A percentile compares a stretch with the other conserved stretches of the same genome.
These are phyloP conservation scores for Palythoa grandiflora DNA, from an alignment of 92 coral and sea anemone species.

Conservation along the genomic window DNA sequence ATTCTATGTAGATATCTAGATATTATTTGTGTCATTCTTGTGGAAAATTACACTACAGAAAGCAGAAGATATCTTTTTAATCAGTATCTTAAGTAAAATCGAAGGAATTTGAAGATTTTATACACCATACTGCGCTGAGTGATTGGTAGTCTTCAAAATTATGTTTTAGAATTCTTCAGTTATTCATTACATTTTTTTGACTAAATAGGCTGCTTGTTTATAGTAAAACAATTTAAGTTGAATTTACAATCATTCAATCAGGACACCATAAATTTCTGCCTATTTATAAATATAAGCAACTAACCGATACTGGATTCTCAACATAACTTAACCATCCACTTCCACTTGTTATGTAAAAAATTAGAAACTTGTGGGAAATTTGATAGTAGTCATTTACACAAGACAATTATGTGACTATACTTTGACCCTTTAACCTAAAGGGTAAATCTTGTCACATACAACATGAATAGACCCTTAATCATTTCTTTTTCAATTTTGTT, in stretches of 20 bases:
- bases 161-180: background rate
- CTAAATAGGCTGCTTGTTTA: background rate
- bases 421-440: constrained; percentile 33
- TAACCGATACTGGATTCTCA: background rate
- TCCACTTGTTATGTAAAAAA: constrained; percentile 1
- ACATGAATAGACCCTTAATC: background rate
- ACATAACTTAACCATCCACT: background rate
- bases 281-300: background rate
- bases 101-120: background rate
- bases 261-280: background rate
- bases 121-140: background rate
- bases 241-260: background rate
- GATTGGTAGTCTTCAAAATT: background rate
- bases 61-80: background rate
- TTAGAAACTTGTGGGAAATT: constrained; percentile 29
- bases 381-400: background rate
- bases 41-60: background rate
- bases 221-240: background rate
- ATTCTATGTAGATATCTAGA: background rate
- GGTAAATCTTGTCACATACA: constrained; percentile 21
- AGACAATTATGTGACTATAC: constrained; percentile 4
- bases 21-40: background rate
- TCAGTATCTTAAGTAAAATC: background rate
- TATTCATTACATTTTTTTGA: constrained; percentile 8
- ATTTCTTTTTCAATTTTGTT: background rate